Evolutionary conservation across 2,113 vertebrate genomes (phyloP).

Genomic region (Chrysemys picta): DNA sequence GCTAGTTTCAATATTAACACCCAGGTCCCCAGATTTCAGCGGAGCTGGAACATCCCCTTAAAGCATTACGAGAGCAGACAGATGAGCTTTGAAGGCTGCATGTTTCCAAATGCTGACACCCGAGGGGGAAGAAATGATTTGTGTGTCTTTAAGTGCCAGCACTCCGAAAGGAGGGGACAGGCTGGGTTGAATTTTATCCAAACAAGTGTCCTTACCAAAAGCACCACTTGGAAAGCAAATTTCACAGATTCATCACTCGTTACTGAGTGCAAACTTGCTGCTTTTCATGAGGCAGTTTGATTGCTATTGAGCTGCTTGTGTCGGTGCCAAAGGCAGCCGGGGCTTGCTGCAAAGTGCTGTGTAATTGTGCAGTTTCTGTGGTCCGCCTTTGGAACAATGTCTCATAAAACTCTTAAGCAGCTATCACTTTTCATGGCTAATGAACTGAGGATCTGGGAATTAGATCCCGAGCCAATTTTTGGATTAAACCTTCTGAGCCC

Average conservation of each 20-base stretch:
- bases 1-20: background rate
- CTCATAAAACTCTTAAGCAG: conserved; percentile 74
- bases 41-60: background rate
- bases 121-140: background rate
- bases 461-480: conserved; percentile 74
- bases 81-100: background rate
- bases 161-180: background rate
- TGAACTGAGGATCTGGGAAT: conserved; percentile 75
- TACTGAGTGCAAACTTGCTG: conserved; percentile 48
- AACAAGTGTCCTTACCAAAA: conserved; percentile 60
- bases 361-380: conserved; percentile 64
- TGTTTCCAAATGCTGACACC: background rate
- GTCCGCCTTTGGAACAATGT: conserved; percentile 58
- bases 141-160: background rate
- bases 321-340: conserved; percentile 51
- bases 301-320: conserved; percentile 56
- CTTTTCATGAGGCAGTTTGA: conserved; percentile 67
- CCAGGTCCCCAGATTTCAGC: background rate
- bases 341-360: conserved; percentile 42
- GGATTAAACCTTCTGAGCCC: conserved; percentile 70
- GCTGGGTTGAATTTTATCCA: conserved; percentile 34
- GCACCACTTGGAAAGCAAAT: conserved; percentile 57
- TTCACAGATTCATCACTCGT: conserved; percentile 52
- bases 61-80: background rate
- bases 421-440: conserved; percentile 78